Conservation (phyloP, 2,888 invertebrate genomes). For the Drosophila macrothrix region DNA sequence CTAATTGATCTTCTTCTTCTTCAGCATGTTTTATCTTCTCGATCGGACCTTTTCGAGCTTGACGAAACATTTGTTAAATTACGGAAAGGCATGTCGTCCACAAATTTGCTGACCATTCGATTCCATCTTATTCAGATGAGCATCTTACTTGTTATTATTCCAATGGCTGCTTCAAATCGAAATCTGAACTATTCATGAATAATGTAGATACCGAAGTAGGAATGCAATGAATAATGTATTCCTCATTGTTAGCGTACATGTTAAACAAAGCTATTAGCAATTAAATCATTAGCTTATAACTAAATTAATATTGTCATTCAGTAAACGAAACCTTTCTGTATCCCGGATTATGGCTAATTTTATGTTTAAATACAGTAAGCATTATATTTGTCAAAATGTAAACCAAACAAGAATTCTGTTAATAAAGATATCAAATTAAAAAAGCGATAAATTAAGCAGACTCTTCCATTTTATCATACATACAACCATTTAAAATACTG, state of each 20-base stretch:
- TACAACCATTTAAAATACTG: neutral
- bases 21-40: constrained; percentile 31
- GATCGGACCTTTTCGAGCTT: constrained; percentile 72
- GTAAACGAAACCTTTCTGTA: neutral
- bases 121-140: constrained; percentile 31
- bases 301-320: neutral
- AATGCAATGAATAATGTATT: neutral
- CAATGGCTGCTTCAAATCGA: neutral
- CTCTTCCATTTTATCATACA: neutral
- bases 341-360: neutral
- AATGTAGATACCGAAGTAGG: neutral
- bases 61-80: constrained; percentile 78
- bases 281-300: neutral
- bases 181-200: neutral
- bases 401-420: neutral
- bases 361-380: neutral
- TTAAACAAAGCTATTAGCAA: neutral
- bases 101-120: constrained; percentile 61
- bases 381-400: neutral
- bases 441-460: neutral
- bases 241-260: neutral
- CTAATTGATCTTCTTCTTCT: constrained; percentile 1
- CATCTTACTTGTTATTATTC: neutral
- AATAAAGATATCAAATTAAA: neutral
- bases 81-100: constrained; percentile 76